Evolutionary conservation across 2,113 vertebrate species (phyloP).

Genomic region (human (Homo sapiens)): DNA sequence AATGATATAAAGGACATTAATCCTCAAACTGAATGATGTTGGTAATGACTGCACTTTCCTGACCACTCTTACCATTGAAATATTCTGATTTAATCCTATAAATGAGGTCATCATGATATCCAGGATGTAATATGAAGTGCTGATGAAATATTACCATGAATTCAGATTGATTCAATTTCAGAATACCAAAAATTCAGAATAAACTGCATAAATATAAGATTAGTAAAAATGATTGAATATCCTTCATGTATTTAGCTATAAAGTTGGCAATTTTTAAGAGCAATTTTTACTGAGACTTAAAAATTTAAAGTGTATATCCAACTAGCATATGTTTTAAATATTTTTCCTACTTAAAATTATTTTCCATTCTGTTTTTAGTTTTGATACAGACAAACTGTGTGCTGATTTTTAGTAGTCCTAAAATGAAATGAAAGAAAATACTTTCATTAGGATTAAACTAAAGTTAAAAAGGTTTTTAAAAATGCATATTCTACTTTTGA

Average conservation of each 20-base stretch:
- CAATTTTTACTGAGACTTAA: constrained; percentile 6
- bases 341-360: background rate
- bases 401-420: background rate
- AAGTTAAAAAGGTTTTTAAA: background rate
- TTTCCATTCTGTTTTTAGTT: background rate
- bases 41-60: background rate
- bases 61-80: constrained; percentile 10
- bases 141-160: constrained; percentile 20
- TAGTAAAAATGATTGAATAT: background rate
- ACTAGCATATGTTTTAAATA: background rate
- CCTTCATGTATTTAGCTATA: background rate
- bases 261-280: background rate
- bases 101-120: background rate
- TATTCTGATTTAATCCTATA: background rate
- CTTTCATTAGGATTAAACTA: background rate
- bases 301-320: background rate
- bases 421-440: constrained; percentile 21
- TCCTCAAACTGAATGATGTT: constrained; percentile 38
- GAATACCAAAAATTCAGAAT: constrained; percentile 8
- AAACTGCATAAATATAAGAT: background rate
- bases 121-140: background rate
- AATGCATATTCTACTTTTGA: background rate
- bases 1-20: constrained; percentile 65
- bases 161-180: background rate
- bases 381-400: background rate